Evolutionary conservation across 2,797 vertebrate genomes (phyloP).

Genomic region (Gadopsis marmoratus): DNA sequence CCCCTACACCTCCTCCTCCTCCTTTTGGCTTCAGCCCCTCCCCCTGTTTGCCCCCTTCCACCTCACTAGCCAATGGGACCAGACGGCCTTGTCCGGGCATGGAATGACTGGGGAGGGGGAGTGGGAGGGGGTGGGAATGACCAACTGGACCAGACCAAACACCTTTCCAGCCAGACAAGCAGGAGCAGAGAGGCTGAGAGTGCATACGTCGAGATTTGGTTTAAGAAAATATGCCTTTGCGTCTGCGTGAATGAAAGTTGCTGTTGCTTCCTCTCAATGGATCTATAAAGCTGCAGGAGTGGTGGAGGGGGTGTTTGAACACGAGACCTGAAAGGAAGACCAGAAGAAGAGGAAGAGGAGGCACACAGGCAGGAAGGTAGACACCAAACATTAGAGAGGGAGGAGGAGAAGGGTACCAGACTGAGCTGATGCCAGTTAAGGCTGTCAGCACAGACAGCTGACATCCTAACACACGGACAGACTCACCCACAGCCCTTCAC

Average conservation of each 20-base stretch:
- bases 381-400: neutral
- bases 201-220: neutral
- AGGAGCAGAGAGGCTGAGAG: constrained; percentile 26
- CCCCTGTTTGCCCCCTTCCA: constrained; percentile 66
- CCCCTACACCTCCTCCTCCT: constrained; percentile 37
- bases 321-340: constrained; percentile 15
- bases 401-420: constrained; percentile 15
- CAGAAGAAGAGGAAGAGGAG: constrained; percentile 18
- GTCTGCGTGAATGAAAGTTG: neutral
- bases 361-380: constrained; percentile 1
- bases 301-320: constrained; percentile 1
- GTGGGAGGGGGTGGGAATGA: constrained; percentile 44
- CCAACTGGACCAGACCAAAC: constrained; percentile 58
- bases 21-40: constrained; percentile 50
- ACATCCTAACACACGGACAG: neutral
- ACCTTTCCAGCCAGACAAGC: constrained; percentile 40
- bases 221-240: neutral
- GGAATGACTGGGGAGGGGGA: constrained; percentile 50
- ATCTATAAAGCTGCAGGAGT: constrained; percentile 21
- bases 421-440: constrained; percentile 14
- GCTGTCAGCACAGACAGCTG: constrained; percentile 16
- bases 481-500: neutral
- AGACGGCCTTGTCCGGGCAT: constrained; percentile 58
- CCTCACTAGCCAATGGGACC: constrained; percentile 77
- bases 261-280: constrained; percentile 30